Evolutionary conservation across 2,888 invertebrate genomes (phyloP).

Genomic region (Nephrotoma flavescens): DNA sequence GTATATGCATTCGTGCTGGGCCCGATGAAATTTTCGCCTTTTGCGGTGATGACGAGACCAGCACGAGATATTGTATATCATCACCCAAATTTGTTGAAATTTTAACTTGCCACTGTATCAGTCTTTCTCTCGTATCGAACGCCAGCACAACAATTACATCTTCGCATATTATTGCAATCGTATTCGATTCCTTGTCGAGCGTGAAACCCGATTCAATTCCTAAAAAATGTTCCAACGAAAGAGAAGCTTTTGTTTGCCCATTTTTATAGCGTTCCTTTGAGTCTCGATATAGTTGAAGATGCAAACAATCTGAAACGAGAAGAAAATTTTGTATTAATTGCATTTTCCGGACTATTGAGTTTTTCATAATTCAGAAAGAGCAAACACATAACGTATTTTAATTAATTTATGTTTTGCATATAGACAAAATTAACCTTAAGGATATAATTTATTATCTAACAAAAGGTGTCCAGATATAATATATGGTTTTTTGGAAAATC

Average conservation of each 20-base stretch:
- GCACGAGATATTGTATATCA: constrained; percentile 63
- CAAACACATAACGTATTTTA: background rate
- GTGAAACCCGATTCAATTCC: constrained; percentile 79
- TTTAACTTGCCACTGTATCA: constrained; percentile 81
- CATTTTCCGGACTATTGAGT: background rate
- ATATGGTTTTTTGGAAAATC: background rate
- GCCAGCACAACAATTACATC: constrained; percentile 75
- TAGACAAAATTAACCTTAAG: background rate
- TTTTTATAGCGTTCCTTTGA: constrained; percentile 74
- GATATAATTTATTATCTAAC: background rate
- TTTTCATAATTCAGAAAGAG: background rate
- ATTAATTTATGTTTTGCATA: background rate
- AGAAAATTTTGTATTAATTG: background rate
- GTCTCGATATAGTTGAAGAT: constrained; percentile 74
- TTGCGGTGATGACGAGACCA: constrained; percentile 60
- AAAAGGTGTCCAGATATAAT: background rate
- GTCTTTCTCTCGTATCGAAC: constrained; percentile 68
- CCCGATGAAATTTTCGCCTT: constrained; percentile 61
- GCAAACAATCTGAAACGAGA: constrained; percentile 55
- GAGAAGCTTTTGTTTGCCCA: constrained; percentile 74
- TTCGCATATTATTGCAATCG: constrained; percentile 76
- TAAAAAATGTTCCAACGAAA: constrained; percentile 73
- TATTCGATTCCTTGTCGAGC: constrained; percentile 78
- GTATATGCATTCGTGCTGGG: constrained; percentile 66
- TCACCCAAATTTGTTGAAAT: constrained; percentile 72